A percentile compares a stretch with the other conserved stretches of the same genome.
These are phyloP conservation scores for Drosophila triauraria DNA, from an alignment of 1,140 invertebrate species.

Conservation along the genomic window DNA sequence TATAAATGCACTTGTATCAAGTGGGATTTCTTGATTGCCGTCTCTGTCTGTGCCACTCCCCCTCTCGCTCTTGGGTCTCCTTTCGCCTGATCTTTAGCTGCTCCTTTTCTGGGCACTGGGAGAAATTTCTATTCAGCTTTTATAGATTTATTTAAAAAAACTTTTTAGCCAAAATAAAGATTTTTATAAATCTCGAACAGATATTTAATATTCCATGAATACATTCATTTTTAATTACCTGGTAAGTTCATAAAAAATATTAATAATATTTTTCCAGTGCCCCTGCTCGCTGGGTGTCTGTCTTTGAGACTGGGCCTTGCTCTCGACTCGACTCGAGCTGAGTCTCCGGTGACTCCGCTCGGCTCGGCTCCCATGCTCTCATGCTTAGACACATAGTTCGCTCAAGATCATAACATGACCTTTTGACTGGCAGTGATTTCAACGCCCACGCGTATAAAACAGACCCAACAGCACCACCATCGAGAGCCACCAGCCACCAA, in stretches of 20 bases:
- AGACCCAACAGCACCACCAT: slow-evolving; percentile 66
- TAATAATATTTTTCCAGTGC: slow-evolving; percentile 10
- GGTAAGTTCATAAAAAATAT: too few species aligned
- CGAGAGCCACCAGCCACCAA: slow-evolving; percentile 10
- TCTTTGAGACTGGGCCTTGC: slow-evolving; percentile 31
- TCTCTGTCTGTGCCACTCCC: slow-evolving; percentile 25
- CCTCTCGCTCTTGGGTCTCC: background rate
- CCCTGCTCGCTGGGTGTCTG: slow-evolving; percentile 32
- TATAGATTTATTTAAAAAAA: too few species aligned
- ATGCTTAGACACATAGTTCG: slow-evolving; percentile 79
- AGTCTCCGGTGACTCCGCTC: slow-evolving; percentile 9
- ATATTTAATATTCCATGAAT: too few species aligned
- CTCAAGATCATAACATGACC: slow-evolving; percentile 84
- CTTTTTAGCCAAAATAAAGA: background rate
- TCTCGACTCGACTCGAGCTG: slow-evolving; percentile 29
- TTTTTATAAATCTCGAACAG: too few species aligned
- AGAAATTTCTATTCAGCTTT: background rate
- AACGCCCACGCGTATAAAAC: slow-evolving; percentile 81
- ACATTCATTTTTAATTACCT: too few species aligned
- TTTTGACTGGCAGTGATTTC: slow-evolving; percentile 84
- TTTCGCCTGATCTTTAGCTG: slow-evolving; percentile 41
- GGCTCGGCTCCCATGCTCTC: slow-evolving; percentile 69
- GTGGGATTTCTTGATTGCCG: slow-evolving; percentile 80
- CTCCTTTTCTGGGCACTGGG: slow-evolving; percentile 43
- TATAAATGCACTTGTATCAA: slow-evolving; percentile 84